These are phyloP conservation scores for Mellivora capensis DNA, from an alignment of 2,113 vertebrate species.

Conservation along the genomic window DNA sequence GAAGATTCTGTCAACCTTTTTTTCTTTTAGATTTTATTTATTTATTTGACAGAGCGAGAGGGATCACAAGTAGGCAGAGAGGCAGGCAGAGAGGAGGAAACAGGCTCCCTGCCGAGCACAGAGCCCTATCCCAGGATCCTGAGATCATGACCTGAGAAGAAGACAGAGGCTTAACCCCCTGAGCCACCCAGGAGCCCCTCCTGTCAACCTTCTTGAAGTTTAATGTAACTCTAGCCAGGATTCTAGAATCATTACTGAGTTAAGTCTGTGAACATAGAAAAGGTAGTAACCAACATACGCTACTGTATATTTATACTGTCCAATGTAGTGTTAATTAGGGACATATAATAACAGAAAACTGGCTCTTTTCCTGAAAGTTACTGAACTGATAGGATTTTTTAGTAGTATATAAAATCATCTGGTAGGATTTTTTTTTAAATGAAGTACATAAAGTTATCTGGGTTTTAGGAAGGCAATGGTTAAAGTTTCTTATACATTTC, in stretches of 20 bases:
- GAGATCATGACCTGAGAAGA: too few relatives aligned
- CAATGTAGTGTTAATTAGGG: not conserved
- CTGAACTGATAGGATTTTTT: not conserved
- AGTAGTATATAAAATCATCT: not conserved
- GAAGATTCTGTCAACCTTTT: not conserved
- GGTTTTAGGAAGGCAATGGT: not conserved
- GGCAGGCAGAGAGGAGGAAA: accelerated
- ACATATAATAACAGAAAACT: not conserved
- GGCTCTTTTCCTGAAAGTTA: not conserved
- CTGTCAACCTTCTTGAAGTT: not conserved
- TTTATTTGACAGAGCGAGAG: too few relatives aligned
- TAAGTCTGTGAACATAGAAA: not conserved
- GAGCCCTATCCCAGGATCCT: too few relatives aligned
- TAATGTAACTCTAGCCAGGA: not conserved
- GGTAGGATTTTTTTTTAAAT: not conserved
- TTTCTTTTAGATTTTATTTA: not conserved
- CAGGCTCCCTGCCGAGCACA: too few relatives aligned
- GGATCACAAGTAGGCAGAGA: too few relatives aligned
- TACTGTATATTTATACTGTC: not conserved
- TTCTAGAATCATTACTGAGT: not conserved
- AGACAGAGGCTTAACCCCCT: too few relatives aligned
- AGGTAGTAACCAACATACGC: not conserved
- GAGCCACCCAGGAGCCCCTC: too few relatives aligned
- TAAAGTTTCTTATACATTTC: not conserved
- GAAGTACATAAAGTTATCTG: not conserved